phyloP scores from a whole-genome alignment of 1,140 invertebrate genomes.

The Linepithema humile region DNA sequence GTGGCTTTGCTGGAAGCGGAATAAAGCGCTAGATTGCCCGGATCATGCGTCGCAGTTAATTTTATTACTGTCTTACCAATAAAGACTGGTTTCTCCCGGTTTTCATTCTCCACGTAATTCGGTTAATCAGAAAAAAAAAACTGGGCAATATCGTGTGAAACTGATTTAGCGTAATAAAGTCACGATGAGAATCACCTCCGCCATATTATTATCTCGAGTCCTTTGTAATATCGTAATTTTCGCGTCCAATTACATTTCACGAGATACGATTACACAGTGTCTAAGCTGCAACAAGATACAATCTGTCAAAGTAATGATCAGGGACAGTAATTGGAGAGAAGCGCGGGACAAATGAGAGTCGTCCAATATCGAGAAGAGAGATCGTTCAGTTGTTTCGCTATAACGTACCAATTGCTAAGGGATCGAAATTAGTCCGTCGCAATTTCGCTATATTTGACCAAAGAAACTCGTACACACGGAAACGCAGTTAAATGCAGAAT shows the following conservation, averaged over 20 bases:
- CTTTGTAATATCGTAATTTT: neutral
- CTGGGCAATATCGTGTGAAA: neutral
- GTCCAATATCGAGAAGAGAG: neutral
- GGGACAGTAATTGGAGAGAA: conserved; percentile 32
- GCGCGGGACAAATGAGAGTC: neutral
- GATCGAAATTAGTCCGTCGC: conserved; percentile 30
- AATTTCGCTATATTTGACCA: neutral
- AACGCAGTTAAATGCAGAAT: neutral
- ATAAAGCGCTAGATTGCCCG: neutral
- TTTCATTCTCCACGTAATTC: conserved; percentile 3
- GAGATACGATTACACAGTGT: conserved; percentile 18
- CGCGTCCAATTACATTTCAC: conserved; percentile 12
- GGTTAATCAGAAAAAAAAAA: neutral
- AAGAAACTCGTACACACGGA: neutral
- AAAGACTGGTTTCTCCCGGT: neutral
- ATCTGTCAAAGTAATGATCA: conserved; percentile 9
- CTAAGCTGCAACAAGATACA: conserved; percentile 9
- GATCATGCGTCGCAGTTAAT: neutral
- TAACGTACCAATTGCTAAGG: neutral
- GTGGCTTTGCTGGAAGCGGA: too few species aligned
- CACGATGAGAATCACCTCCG: neutral
- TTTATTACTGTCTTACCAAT: neutral
- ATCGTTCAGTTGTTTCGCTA: neutral
- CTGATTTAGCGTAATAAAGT: neutral
- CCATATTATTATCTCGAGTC: neutral